Conservation (phyloP, 2,113 vertebrate species). For the Oceanites oceanicus region DNA sequence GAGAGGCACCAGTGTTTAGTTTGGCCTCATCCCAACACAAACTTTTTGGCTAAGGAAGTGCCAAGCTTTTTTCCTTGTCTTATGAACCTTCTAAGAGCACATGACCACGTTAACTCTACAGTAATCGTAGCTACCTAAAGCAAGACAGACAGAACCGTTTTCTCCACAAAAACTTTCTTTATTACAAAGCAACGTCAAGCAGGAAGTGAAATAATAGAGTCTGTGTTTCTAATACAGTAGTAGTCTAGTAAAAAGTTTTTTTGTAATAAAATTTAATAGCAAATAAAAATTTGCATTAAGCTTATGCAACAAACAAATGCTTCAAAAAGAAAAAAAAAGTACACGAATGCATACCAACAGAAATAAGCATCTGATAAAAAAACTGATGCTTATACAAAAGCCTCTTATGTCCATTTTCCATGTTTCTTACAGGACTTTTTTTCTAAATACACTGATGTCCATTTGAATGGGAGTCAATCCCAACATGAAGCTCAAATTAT, state of each 20-base stretch:
- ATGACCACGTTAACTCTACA: background rate
- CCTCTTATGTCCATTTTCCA: background rate
- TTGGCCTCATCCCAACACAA: conserved; percentile 51
- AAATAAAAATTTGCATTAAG: background rate
- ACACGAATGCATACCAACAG: background rate
- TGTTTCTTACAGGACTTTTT: background rate
- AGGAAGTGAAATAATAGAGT: background rate
- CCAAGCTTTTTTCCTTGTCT: background rate
- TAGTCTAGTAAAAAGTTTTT: background rate
- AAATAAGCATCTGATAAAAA: background rate
- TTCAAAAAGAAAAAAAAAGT: background rate
- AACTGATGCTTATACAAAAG: background rate
- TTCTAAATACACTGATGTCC: background rate
- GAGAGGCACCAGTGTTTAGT: background rate
- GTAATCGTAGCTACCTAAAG: background rate
- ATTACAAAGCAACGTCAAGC: background rate
- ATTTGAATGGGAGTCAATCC: background rate
- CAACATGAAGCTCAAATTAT: background rate
- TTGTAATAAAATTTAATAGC: background rate
- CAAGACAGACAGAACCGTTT: background rate
- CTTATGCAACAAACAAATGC: background rate
- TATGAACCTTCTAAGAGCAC: background rate
- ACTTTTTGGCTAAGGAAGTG: background rate
- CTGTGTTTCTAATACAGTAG: background rate
- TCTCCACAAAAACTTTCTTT: conserved; percentile 18